Evolutionary conservation across 1,140 invertebrate species (phyloP).

Genomic region (Formica selysi): DNA sequence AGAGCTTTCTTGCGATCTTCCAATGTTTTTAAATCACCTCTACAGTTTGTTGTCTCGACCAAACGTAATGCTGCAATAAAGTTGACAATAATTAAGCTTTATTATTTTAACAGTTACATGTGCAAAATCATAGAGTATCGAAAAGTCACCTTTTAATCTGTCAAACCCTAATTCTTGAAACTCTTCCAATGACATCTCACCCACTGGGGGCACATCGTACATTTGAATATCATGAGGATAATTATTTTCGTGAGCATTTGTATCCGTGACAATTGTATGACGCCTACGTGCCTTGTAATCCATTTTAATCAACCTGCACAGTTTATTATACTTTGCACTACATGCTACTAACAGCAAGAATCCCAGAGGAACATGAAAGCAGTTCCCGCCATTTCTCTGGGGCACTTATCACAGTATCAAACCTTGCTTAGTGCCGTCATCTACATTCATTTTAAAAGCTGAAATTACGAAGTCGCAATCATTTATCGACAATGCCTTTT

Average conservation of each 20-base stretch:
- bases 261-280: slow-evolving; percentile 9
- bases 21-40: slow-evolving; percentile 81
- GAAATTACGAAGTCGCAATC: no score
- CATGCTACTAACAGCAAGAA: no score
- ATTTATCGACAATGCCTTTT: no score
- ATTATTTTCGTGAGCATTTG: slow-evolving; percentile 62
- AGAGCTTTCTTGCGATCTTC: slow-evolving; percentile 92
- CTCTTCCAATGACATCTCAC: slow-evolving; percentile 92
- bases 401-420: not conserved
- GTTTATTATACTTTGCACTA: no score
- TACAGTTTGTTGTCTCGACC: slow-evolving; percentile 75
- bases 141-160: slow-evolving; percentile 90
- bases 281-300: slow-evolving; percentile 60
- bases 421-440: no score
- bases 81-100: slow-evolving; percentile 14
- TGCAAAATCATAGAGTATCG: not conserved
- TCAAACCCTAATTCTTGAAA: slow-evolving; percentile 96
- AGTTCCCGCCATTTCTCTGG: no score
- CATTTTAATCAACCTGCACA: slow-evolving; percentile 30
- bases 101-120: not conserved
- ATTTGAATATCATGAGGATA: slow-evolving; percentile 93
- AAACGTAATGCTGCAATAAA: slow-evolving; percentile 80
- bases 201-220: slow-evolving; percentile 92
- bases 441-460: no score
- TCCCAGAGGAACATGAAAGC: no score